Percentiles rank a stretch among this genome's conserved stretches.
Evolutionary conservation across 2,888 invertebrate species (phyloP).

Genomic region (Choreutis nemorana): DNA sequence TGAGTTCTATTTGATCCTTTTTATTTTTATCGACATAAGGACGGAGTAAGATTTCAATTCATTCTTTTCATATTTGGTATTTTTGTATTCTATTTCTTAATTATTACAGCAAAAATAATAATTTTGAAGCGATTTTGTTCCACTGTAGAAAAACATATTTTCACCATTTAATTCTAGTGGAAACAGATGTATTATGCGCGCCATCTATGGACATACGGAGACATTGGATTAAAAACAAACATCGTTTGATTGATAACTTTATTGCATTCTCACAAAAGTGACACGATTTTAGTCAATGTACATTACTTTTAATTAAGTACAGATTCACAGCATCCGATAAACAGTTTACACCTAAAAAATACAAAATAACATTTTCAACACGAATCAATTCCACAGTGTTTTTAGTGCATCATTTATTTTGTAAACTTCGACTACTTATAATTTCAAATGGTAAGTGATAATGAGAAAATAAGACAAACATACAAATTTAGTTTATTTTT

Average conservation of each 20-base stretch:
- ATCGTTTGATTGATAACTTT: constrained; percentile 1
- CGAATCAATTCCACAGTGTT: constrained; percentile 45
- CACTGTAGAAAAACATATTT: too few relatives aligned
- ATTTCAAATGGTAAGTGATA: constrained; percentile 30
- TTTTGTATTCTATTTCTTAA: too few relatives aligned
- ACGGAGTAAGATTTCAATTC: too few relatives aligned
- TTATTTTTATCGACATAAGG: too few relatives aligned
- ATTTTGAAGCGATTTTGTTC: too few relatives aligned
- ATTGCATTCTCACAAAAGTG: constrained; percentile 56
- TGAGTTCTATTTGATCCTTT: too few relatives aligned
- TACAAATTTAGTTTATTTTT: constrained; percentile 8
- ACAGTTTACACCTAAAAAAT: constrained; percentile 22
- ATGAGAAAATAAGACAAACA: constrained; percentile 35
- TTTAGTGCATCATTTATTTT: too few relatives aligned
- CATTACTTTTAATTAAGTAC: constrained; percentile 59
- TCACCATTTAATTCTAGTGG: too few relatives aligned
- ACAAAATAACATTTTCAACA: constrained; percentile 22
- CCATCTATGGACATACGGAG: too few relatives aligned
- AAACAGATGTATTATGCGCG: too few relatives aligned
- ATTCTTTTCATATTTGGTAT: too few relatives aligned
- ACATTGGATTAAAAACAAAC: not conserved
- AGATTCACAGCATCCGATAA: constrained; percentile 57
- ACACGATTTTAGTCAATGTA: constrained; percentile 44
- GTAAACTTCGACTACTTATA: constrained; percentile 8
- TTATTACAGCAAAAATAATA: too few relatives aligned